These are phyloP conservation scores for Miltochrista miniata DNA, from an alignment of 2,888 invertebrate species.

Conservation along the genomic window DNA sequence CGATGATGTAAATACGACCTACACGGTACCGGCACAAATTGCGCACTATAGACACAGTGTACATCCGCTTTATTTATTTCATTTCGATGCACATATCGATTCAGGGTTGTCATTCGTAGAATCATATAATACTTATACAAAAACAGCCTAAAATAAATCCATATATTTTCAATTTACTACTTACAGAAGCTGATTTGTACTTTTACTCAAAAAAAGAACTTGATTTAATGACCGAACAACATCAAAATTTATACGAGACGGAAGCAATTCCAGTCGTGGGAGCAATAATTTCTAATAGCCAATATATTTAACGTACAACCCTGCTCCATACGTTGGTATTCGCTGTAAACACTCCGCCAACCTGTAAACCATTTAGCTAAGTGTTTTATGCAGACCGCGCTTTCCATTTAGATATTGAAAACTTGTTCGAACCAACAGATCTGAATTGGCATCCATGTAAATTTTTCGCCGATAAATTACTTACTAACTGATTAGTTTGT, in stretches of 20 bases:
- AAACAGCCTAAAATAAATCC: no score
- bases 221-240: slow-evolving; percentile 4
- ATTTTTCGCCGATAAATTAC: no score
- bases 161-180: slow-evolving; percentile 8
- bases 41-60: slow-evolving; percentile 11
- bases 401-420: slow-evolving; percentile 70
- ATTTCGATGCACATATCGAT: slow-evolving; percentile 32
- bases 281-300: slow-evolving; percentile 18
- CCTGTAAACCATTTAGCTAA: slow-evolving; percentile 68
- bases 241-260: slow-evolving; percentile 1
- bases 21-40: slow-evolving; percentile 26
- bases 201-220: slow-evolving; percentile 3
- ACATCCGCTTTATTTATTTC: slow-evolving; percentile 34
- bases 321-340: slow-evolving; percentile 22
- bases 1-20: slow-evolving; percentile 36
- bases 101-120: slow-evolving; percentile 23
- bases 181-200: slow-evolving; percentile 1
- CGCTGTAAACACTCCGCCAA: slow-evolving; percentile 54
- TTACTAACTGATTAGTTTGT: no score
- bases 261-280: slow-evolving; percentile 13
- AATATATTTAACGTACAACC: slow-evolving; percentile 19
- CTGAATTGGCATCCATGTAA: no score
- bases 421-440: slow-evolving; percentile 48
- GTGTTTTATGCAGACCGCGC: slow-evolving; percentile 62
- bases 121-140: neutral